phyloP scores from a whole-genome alignment of 2,888 invertebrate species.

The Petrolisthes manimaculis region DNA sequence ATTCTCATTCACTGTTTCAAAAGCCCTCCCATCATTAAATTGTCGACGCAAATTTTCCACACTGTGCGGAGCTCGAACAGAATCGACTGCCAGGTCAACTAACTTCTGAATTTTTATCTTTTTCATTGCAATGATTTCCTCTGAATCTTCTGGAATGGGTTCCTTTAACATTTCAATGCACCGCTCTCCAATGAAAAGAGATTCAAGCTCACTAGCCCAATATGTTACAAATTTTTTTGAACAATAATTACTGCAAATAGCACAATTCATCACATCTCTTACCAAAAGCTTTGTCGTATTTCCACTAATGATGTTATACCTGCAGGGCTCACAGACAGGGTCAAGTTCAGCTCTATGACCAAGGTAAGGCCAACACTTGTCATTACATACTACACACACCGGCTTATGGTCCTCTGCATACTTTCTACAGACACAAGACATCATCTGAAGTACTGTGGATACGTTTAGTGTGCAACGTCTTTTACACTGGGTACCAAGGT shows the following conservation, averaged over 20 bases:
- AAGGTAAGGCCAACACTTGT: slow-evolving; percentile 14
- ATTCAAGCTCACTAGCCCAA: slow-evolving; percentile 32
- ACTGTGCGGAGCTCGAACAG: not conserved
- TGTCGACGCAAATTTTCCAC: not conserved
- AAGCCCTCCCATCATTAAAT: not conserved
- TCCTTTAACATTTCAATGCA: slow-evolving; percentile 6
- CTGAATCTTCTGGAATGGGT: not conserved
- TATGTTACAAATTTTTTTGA: slow-evolving; percentile 27
- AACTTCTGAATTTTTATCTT: not conserved
- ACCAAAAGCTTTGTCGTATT: slow-evolving; percentile 8
- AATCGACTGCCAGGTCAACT: slow-evolving; percentile 6
- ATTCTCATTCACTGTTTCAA: not conserved
- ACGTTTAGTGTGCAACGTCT: not conserved
- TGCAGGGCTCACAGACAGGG: slow-evolving; percentile 27
- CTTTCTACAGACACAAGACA: slow-evolving; percentile 22
- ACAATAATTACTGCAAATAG: slow-evolving; percentile 9
- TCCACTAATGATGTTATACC: slow-evolving; percentile 11
- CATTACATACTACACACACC: slow-evolving; percentile 21
- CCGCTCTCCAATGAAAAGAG: slow-evolving; percentile 17
- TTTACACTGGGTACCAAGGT: not conserved
- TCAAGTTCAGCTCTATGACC: slow-evolving; percentile 13
- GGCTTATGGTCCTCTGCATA: slow-evolving; percentile 12
- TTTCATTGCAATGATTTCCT: not conserved
- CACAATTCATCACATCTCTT: slow-evolving; percentile 14
- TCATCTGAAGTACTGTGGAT: slow-evolving; percentile 2